Evolutionary conservation across 92 coral and sea anemone genomes (phyloP).

Genomic region (Diadumene lineata): DNA sequence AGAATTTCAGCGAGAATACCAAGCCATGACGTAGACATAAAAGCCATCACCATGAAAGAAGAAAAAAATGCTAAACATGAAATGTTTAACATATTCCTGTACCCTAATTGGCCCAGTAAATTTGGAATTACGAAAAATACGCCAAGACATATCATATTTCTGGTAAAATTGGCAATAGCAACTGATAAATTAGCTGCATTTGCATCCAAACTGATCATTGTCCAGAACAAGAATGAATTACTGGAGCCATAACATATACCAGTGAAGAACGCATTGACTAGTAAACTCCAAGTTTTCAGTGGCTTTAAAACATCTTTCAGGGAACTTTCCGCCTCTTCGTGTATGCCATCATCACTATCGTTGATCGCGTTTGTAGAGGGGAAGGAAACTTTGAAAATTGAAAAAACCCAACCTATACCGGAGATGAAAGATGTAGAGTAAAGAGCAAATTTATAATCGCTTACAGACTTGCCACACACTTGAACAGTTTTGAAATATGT

Average conservation of each 20-base stretch:
- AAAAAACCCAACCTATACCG: not conserved
- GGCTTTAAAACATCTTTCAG: not conserved
- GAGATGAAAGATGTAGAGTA: not conserved
- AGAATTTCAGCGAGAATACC: not conserved
- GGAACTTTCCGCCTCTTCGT: not conserved
- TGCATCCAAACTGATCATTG: not conserved
- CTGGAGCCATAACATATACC: not conserved
- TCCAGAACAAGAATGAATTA: not conserved
- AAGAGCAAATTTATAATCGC: not conserved
- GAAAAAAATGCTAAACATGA: not conserved
- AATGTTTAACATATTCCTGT: conserved; percentile 1
- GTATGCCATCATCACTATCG: not conserved
- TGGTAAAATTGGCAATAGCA: not conserved
- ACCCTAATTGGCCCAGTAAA: not conserved
- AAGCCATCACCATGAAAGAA: not conserved
- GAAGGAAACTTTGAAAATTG: not conserved
- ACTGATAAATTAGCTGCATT: not conserved
- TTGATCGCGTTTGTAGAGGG: not conserved
- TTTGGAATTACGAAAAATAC: not conserved
- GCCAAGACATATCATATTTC: not conserved
- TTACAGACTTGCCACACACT: not conserved
- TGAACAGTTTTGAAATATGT: not conserved
- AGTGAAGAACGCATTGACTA: not conserved
- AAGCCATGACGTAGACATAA: not conserved
- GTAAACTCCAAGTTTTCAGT: not conserved